phyloP scores from a whole-genome alignment of 2,888 invertebrate species.

The Drosophila eohydei region DNA sequence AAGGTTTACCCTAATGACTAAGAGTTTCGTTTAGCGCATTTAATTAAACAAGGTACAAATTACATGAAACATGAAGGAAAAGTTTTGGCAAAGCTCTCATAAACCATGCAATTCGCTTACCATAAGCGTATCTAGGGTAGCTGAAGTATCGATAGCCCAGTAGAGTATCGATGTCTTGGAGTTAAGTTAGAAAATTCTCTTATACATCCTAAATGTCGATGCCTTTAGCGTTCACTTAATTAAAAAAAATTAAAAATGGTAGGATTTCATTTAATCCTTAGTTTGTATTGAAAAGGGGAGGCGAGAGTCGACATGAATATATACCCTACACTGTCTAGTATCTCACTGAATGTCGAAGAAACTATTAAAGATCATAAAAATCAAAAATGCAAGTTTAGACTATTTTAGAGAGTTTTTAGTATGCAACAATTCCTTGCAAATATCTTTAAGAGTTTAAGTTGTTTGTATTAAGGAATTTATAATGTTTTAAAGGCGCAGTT shows the following conservation, averaged over 20 bases:
- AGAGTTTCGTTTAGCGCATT: constrained; percentile 43
- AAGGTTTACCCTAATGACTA: constrained; percentile 10
- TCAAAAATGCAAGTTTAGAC: too few relatives aligned
- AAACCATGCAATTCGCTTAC: neutral
- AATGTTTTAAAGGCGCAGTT: too few relatives aligned
- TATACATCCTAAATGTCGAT: neutral
- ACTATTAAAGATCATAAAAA: too few relatives aligned
- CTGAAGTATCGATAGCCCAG: neutral
- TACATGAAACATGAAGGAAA: constrained; percentile 40
- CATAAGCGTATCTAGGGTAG: neutral
- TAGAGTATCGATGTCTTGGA: neutral
- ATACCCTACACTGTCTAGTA: too few relatives aligned
- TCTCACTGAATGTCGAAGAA: too few relatives aligned
- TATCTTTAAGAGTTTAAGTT: too few relatives aligned
- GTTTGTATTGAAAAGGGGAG: too few relatives aligned
- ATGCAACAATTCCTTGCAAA: too few relatives aligned
- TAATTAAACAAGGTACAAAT: constrained; percentile 65
- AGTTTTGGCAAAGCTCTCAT: constrained; percentile 24
- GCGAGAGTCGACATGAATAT: too few relatives aligned
- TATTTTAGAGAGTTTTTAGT: too few relatives aligned
- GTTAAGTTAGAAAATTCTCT: neutral
- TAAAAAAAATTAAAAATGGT: neutral
- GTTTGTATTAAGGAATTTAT: too few relatives aligned
- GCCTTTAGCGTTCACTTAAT: neutral
- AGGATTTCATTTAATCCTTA: neutral